Evolutionary conservation across 2,797 vertebrate species (phyloP).

Genomic region (Melanotaenia boesemani): DNA sequence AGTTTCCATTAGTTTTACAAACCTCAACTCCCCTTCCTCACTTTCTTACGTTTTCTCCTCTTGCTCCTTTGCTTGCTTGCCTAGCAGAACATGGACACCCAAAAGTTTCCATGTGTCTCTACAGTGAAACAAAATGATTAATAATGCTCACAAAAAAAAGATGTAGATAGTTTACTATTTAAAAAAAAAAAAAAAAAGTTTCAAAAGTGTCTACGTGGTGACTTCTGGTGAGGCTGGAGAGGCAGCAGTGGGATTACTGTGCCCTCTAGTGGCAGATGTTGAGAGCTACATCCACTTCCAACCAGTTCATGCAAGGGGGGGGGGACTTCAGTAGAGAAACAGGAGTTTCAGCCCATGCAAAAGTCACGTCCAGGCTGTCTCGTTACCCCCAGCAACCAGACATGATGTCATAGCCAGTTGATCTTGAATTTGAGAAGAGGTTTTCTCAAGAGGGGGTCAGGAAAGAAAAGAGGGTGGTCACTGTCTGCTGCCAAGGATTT

Average conservation of each 20-base stretch:
- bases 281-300: constrained; percentile 56
- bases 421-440: constrained; percentile 89
- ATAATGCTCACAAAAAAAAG: constrained; percentile 16
- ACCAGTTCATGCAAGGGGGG: constrained; percentile 43
- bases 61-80: constrained; percentile 6
- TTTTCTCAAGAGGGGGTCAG: constrained; percentile 73
- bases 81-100: neutral
- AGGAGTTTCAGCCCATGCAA: constrained; percentile 80
- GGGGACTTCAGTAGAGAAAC: constrained; percentile 45
- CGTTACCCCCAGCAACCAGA: constrained; percentile 93
- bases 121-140: neutral
- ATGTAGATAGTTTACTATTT: constrained; percentile 33
- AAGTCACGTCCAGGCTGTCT: constrained; percentile 91
- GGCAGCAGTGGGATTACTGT: constrained; percentile 41
- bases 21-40: constrained; percentile 7
- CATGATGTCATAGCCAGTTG: constrained; percentile 94
- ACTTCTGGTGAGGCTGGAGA: neutral
- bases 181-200: neutral
- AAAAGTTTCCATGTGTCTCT: neutral
- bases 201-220: constrained; percentile 29
- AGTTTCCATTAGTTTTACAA: constrained; percentile 29
- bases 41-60: constrained; percentile 7
- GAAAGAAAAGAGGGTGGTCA: constrained; percentile 83
- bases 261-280: constrained; percentile 71
- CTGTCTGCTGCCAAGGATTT: constrained; percentile 86